Base-by-base conservation (phyloP, 2,888 invertebrate species). In the Brachynemurus nebulosus region DNA sequence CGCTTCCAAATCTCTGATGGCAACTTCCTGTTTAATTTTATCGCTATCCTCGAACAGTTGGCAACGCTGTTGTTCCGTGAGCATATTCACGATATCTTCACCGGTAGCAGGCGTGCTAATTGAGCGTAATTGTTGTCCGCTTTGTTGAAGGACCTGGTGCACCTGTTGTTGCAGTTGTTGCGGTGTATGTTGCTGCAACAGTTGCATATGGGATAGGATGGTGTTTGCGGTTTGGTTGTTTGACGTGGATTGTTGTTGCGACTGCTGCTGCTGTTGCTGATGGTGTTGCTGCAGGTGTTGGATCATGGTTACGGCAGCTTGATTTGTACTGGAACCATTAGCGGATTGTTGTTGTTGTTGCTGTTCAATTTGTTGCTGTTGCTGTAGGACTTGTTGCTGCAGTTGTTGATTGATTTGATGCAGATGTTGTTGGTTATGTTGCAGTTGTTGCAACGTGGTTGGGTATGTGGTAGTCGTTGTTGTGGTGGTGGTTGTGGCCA, bases 401-500 rank as follows among this genome's bases (percentile, higher is more conserved):
- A 58, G 46, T n/a, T n/a, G n/a, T n/a, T n/a, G n/a, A n/a, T n/a
- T n/a, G n/a, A n/a, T n/a, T n/a, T n/a, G n/a, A n/a, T n/a, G n/a
- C n/a, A n/a, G n/a, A n/a, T n/a, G 55, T 43, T 68, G 66, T 37
- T 57, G 62, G 34, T 64, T 65, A 30, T 39, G 35, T 59, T 60
- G 66, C 52, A 53, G 54, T 46, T 55, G 52, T 48, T 54, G 53
- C 40, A 52, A 46, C 42, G 52, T 52, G 48, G 54, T 52, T 38
- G 52, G 51, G 40, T 55, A 54, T 12, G 50, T 51, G 69, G 69
- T 45, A 68, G 67, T 47, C 70, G 67, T 52, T 66, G 65, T 48
- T 63, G 69, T 51, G 68, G 70, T 57, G 70, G 67, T 52, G 66
- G 65, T 48, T 63, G 69, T 51, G 68, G 70, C 57, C 71, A 59